phyloP scores from a whole-genome alignment of 2,797 vertebrate species.

The Gallinago solitaria region DNA sequence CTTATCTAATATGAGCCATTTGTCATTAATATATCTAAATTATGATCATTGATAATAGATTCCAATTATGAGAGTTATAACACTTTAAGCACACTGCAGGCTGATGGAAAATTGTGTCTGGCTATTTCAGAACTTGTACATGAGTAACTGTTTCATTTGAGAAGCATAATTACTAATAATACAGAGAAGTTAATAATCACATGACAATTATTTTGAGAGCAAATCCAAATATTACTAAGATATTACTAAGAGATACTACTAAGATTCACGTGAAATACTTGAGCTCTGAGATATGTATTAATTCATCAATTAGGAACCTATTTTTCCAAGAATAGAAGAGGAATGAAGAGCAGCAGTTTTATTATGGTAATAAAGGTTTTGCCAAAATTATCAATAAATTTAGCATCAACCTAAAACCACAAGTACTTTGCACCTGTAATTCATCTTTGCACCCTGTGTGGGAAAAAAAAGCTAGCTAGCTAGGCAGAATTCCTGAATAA shows the following conservation, averaged over 20 bases:
- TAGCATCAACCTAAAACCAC: not conserved
- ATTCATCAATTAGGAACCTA: not conserved
- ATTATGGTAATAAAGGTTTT: not conserved
- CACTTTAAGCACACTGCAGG: not conserved
- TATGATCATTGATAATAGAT: not conserved
- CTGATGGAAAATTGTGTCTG: not conserved
- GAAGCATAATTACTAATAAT: not conserved
- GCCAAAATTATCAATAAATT: not conserved
- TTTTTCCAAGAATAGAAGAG: not conserved
- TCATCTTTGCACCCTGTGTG: not conserved
- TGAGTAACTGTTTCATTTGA: not conserved
- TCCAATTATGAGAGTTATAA: not conserved
- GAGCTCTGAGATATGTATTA: not conserved
- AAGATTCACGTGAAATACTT: not conserved
- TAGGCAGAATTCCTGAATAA: not conserved
- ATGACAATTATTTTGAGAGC: not conserved
- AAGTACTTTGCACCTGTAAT: rapidly evolving
- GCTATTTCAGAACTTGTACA: not conserved
- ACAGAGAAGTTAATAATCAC: not conserved
- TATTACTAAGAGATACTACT: not conserved
- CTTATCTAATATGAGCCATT: not conserved
- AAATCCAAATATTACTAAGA: not conserved
- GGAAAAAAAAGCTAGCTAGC: not conserved
- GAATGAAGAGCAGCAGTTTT: not conserved
- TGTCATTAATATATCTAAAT: not conserved